Conservation (phyloP, 2,797 vertebrate species). For the Notoglanidium macrostoma region DNA sequence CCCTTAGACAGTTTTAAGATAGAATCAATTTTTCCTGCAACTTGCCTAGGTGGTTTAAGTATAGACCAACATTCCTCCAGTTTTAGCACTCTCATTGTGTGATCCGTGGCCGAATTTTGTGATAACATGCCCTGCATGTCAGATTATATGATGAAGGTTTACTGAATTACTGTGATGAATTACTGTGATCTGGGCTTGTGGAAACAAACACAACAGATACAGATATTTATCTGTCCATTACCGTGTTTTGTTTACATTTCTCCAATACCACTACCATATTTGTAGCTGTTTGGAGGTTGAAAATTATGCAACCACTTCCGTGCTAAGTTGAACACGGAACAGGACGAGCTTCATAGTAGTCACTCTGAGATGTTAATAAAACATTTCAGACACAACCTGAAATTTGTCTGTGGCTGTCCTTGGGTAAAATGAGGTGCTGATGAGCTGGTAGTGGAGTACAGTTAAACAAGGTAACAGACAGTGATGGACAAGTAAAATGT, state of each 20-base stretch:
- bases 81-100: neutral
- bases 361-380: neutral
- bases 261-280: neutral
- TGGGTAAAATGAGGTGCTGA: neutral
- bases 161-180: too few species aligned
- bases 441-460: neutral
- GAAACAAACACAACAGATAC: neutral
- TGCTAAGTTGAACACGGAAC: too few species aligned
- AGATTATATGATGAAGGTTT: neutral
- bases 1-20: neutral
- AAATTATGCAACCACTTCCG: neutral
- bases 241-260: neutral
- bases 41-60: neutral
- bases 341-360: neutral
- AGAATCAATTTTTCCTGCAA: neutral
- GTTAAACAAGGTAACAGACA: neutral
- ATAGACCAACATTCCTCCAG: neutral
- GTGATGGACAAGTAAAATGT: neutral
- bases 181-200: neutral
- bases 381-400: neutral
- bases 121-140: neutral
- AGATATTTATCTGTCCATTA: neutral
- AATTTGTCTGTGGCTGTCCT: neutral
- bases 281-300: neutral
- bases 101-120: rapidly evolving